A percentile compares a stretch with the other conserved stretches of the same genome.
phyloP scores from a whole-genome alignment of 2,797 vertebrate genomes.

The Basileuterus tristriatus region DNA sequence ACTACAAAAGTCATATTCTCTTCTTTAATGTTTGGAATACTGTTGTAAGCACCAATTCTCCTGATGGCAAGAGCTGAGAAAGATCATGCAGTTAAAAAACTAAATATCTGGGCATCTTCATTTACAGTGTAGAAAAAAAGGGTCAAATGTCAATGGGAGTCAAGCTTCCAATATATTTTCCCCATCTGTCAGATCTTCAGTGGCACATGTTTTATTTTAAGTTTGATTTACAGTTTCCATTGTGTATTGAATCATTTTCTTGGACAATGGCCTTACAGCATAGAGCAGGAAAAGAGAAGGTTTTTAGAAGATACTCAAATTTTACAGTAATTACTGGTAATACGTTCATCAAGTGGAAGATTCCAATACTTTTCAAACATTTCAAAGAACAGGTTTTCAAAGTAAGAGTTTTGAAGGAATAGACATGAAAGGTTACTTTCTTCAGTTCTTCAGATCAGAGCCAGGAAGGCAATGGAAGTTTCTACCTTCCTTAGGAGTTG shows the following conservation, averaged over 20 bases:
- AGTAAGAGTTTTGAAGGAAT: neutral
- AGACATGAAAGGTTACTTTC: neutral
- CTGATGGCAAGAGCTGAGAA: neutral
- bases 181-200: neutral
- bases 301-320: neutral
- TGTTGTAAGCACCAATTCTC: neutral
- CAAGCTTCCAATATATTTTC: neutral
- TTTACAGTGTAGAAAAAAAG: neutral
- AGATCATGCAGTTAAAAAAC: neutral
- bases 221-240: neutral
- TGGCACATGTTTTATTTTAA: neutral
- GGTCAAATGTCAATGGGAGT: neutral
- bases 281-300: neutral
- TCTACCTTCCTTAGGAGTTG: neutral
- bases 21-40: neutral
- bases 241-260: neutral
- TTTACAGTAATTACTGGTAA: neutral
- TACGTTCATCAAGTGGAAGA: neutral
- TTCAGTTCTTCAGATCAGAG: neutral
- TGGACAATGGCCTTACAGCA: neutral
- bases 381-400: neutral
- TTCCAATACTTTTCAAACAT: neutral
- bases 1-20: neutral
- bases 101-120: neutral
- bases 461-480: neutral